These are phyloP conservation scores for Apodemus speciosus DNA, from an alignment of 2,113 vertebrate species.

Conservation along the genomic window DNA sequence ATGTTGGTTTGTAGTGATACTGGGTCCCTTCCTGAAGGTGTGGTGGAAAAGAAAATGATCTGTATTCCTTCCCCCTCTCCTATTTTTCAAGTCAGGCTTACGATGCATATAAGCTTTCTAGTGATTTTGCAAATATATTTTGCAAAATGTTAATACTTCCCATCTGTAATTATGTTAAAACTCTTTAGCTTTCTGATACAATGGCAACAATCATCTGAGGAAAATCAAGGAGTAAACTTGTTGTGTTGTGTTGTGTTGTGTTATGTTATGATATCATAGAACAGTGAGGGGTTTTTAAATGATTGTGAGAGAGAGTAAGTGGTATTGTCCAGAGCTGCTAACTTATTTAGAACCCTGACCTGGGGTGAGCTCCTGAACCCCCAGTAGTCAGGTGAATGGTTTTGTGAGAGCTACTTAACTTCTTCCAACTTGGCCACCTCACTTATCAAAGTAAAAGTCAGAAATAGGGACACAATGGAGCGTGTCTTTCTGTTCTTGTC, in stretches of 20 bases:
- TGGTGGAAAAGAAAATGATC: background rate
- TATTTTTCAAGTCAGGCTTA: background rate
- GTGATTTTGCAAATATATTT: conserved; percentile 50
- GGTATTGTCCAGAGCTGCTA: background rate
- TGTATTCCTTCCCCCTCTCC: fast-evolving
- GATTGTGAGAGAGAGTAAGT: background rate
- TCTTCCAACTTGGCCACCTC: background rate
- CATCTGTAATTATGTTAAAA: conserved; percentile 38
- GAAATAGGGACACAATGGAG: conserved; percentile 46
- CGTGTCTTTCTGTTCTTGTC: background rate
- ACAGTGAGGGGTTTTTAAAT: background rate
- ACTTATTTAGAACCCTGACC: background rate
- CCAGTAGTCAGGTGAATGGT: background rate
- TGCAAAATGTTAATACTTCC: conserved; percentile 48
- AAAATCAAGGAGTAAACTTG: background rate
- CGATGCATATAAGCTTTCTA: background rate
- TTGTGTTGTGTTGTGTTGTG: background rate
- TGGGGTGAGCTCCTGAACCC: background rate
- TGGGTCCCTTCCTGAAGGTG: background rate
- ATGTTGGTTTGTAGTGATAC: background rate
- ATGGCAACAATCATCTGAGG: background rate
- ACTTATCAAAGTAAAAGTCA: conserved; percentile 54
- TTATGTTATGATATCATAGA: background rate
- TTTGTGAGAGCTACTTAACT: background rate
- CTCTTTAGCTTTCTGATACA: conserved; percentile 25